Conservation (phyloP, 2,113 vertebrate species). For the Salvelinus sp. region DNA sequence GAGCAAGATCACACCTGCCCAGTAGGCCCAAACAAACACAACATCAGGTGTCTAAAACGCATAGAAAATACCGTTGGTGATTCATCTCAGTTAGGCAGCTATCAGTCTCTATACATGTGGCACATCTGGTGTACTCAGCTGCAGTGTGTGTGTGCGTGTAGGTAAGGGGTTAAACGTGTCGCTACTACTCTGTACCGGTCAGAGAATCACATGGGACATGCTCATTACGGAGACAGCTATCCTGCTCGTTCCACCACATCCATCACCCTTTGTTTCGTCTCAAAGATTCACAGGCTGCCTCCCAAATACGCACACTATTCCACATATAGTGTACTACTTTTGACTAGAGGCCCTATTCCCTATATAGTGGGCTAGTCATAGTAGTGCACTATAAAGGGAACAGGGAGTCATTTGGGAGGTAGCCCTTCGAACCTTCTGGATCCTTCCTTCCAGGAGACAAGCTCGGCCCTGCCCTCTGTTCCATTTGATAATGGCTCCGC, state of each 20-base stretch:
- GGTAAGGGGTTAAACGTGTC: not conserved
- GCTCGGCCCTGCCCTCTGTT: conserved; percentile 7
- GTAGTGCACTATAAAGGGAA: too few relatives aligned
- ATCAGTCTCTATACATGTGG: too few relatives aligned
- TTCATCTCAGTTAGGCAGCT: not conserved
- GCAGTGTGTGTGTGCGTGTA: not conserved
- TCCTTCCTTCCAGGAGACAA: conserved; percentile 19
- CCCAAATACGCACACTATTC: not conserved
- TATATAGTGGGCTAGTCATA: too few relatives aligned
- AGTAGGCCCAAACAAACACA: not conserved
- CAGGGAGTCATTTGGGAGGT: too few relatives aligned
- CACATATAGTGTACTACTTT: too few relatives aligned
- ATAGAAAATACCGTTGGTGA: not conserved
- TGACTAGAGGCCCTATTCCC: too few relatives aligned
- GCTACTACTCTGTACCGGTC: conserved; percentile 13
- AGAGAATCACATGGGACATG: conserved; percentile 42
- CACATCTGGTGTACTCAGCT: too few relatives aligned
- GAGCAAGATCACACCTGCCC: too few relatives aligned
- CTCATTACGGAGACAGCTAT: conserved; percentile 50
- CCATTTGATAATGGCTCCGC: conserved; percentile 42
- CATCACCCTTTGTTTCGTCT: conserved; percentile 51
- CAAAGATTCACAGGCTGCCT: conserved; percentile 20
- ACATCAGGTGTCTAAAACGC: not conserved
- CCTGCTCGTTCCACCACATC: conserved; percentile 48
- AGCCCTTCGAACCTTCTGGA: conserved; percentile 38